phyloP scores from a whole-genome alignment of 2,888 invertebrate genomes.

The Rhagonycha fulva region DNA sequence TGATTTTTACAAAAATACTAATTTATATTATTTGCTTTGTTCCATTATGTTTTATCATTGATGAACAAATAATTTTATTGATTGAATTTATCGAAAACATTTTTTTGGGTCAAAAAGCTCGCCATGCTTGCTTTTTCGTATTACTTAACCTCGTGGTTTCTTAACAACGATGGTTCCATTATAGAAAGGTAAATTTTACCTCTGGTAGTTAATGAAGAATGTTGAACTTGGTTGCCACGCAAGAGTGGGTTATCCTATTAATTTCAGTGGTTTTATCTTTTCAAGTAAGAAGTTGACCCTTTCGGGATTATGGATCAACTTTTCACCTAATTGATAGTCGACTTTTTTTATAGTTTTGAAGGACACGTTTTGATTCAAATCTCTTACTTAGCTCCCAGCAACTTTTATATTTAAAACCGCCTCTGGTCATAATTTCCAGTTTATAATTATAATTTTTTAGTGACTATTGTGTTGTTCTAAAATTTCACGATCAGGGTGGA shows the following conservation, averaged over 20 bases:
- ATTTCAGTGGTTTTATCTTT: neutral
- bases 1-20: neutral
- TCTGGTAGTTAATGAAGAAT: slow-evolving; percentile 13
- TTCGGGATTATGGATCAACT: neutral
- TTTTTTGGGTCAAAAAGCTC: neutral
- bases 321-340: neutral
- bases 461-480: too few species aligned
- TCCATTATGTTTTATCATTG: neutral
- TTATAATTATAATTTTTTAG: neutral
- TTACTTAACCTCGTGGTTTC: neutral
- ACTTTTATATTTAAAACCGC: neutral
- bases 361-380: neutral
- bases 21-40: neutral
- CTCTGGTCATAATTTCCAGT: neutral
- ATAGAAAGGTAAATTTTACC: slow-evolving; percentile 22
- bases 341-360: neutral
- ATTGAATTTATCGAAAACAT: neutral
- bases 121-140: neutral
- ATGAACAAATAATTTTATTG: neutral
- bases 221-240: slow-evolving; percentile 25
- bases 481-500: neutral
- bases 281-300: neutral
- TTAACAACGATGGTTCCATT: neutral
- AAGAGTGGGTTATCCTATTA: slow-evolving; percentile 19
- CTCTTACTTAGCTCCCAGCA: too few species aligned